Conservation (phyloP, 2,113 vertebrate species). For the Neofelis nebulosa region DNA sequence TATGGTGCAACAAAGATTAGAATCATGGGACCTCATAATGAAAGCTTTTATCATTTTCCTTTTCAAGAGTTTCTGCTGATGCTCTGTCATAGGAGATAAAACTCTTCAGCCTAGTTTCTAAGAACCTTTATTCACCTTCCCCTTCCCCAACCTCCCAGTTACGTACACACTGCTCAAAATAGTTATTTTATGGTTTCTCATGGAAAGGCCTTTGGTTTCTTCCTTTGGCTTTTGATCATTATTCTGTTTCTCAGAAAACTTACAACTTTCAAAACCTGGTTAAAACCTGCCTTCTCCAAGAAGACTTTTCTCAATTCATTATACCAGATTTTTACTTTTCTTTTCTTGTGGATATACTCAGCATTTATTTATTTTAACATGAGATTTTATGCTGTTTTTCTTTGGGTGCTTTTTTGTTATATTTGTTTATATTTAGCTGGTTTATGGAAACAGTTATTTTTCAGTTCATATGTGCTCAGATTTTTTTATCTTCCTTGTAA, state of each 20-base stretch:
- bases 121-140: neutral
- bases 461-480: neutral
- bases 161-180: neutral
- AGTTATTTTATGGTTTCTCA: neutral
- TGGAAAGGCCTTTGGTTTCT: neutral
- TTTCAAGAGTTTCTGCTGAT: neutral
- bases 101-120: neutral
- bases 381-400: neutral
- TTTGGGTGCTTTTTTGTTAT: neutral
- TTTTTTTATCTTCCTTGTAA: neutral
- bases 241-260: conserved; percentile 21
- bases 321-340: neutral
- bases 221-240: neutral
- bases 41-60: conserved; percentile 50
- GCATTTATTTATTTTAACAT: conserved; percentile 1
- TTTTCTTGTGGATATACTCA: neutral
- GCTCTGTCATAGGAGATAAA: neutral
- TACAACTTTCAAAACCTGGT: neutral
- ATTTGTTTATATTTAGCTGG: neutral
- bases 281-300: conserved; percentile 9
- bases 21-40: conserved; percentile 54
- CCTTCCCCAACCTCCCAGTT: neutral
- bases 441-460: neutral
- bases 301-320: conserved; percentile 30
- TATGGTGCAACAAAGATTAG: conserved; percentile 12